Evolutionary conservation across 2,888 invertebrate species (phyloP).

Genomic region (Meteorus cinctellus): DNA sequence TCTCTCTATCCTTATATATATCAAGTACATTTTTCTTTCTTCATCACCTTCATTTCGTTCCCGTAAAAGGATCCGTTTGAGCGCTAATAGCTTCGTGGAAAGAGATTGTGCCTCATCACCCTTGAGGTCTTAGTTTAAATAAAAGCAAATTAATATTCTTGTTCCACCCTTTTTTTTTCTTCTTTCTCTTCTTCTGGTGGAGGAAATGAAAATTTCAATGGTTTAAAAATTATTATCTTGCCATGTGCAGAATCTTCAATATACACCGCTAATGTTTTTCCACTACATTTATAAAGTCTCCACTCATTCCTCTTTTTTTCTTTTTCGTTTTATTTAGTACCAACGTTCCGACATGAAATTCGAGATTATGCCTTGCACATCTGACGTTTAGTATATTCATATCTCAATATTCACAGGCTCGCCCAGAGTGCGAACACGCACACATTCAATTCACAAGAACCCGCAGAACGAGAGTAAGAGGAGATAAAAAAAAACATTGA

Average conservation of each 20-base stretch:
- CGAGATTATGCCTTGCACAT: conserved; percentile 9
- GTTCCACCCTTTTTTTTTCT: conserved; percentile 4
- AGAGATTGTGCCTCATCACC: conserved; percentile 35
- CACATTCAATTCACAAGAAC: conserved; percentile 4
- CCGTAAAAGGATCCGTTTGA: conserved; percentile 68
- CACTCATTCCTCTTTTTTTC: not conserved
- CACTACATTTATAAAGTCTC: conserved; percentile 8
- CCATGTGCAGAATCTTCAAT: not conserved
- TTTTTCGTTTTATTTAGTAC: not conserved
- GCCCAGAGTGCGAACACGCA: conserved; percentile 27
- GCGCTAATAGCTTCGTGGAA: conserved; percentile 66
- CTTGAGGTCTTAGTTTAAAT: conserved; percentile 25
- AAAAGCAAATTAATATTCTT: conserved; percentile 6
- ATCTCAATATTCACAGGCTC: conserved; percentile 58
- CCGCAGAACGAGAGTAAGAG: not conserved
- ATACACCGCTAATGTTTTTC: conserved; percentile 2
- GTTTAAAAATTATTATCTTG: not conserved
- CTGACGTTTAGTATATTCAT: conserved; percentile 43
- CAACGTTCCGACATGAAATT: not conserved
- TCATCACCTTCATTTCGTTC: conserved; percentile 29
- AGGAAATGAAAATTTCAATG: conserved; percentile 4
- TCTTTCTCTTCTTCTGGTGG: not conserved
- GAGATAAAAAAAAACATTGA: not conserved
- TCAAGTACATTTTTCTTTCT: conserved; percentile 24
- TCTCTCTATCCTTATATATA: conserved; percentile 49